Evolutionary conservation across 2,888 invertebrate species (phyloP).

Genomic region (Pterostichus madidus): DNA sequence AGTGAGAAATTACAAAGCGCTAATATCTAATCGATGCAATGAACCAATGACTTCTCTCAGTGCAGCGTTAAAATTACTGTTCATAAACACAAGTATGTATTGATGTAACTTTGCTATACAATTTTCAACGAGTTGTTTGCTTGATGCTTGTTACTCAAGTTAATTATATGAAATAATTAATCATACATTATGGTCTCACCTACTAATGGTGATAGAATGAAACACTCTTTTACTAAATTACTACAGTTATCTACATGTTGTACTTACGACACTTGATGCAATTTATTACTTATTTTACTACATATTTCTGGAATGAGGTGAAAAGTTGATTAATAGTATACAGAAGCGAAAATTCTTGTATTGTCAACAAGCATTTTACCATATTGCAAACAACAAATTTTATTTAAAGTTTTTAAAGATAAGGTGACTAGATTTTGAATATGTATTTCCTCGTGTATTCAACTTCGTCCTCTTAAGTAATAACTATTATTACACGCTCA

Average conservation of each 20-base stretch:
- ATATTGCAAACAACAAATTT: too few species aligned
- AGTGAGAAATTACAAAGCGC: slow-evolving; percentile 29
- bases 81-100: slow-evolving; percentile 6
- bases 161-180: slow-evolving; percentile 51
- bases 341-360: too few species aligned
- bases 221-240: slow-evolving; percentile 16
- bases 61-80: slow-evolving; percentile 26
- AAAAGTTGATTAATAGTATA: too few species aligned
- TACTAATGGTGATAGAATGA: slow-evolving; percentile 10
- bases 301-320: too few species aligned
- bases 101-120: slow-evolving; percentile 33
- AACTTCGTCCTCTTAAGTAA: too few species aligned
- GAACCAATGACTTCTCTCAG: slow-evolving; percentile 20
- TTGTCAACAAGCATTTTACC: too few species aligned
- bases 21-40: slow-evolving; percentile 42
- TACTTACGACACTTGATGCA: background rate
- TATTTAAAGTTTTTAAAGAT: too few species aligned
- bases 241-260: background rate
- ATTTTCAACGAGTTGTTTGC: slow-evolving; percentile 16
- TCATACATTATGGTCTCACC: slow-evolving; percentile 27
- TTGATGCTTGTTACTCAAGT: slow-evolving; percentile 37
- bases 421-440: too few species aligned
- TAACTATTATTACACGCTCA: too few species aligned
- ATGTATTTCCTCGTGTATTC: too few species aligned
- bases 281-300: background rate